phyloP scores from a whole-genome alignment of 2,113 vertebrate species.

The Ifrita kowaldi region DNA sequence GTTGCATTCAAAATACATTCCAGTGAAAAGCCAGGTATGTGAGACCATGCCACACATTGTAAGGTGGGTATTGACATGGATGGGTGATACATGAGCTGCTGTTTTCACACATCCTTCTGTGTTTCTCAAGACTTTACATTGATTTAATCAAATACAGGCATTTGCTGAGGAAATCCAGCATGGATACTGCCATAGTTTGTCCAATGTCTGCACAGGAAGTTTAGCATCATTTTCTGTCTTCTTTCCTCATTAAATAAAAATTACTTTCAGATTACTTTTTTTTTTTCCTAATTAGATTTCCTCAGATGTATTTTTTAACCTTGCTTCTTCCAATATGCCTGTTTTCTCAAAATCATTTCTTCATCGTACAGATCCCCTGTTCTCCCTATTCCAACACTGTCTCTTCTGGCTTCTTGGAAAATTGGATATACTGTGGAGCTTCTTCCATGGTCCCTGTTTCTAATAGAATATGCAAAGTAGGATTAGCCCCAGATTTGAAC shows the following conservation, averaged over 20 bases:
- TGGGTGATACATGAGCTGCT: neutral
- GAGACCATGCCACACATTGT: neutral
- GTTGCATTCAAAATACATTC: neutral
- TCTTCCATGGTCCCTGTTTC: neutral
- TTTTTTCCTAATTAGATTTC: neutral
- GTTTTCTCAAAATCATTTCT: neutral
- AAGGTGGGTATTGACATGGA: neutral
- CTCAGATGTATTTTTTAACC: neutral
- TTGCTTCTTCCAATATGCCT: neutral
- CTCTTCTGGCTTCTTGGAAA: neutral
- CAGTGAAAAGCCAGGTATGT: neutral
- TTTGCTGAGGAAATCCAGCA: neutral
- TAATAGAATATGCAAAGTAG: neutral
- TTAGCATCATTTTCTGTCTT: neutral
- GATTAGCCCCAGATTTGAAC: conserved; percentile 10
- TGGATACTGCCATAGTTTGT: neutral
- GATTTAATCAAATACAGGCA: neutral
- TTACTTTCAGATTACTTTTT: neutral
- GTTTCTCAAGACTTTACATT: neutral
- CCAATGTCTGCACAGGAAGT: neutral
- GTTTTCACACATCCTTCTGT: neutral
- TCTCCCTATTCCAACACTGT: neutral
- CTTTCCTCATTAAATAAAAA: neutral
- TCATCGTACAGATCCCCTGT: neutral
- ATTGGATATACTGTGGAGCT: neutral